phyloP scores from a whole-genome alignment of 2,797 vertebrate genomes.

The Chaetophractus vellerosus region DNA sequence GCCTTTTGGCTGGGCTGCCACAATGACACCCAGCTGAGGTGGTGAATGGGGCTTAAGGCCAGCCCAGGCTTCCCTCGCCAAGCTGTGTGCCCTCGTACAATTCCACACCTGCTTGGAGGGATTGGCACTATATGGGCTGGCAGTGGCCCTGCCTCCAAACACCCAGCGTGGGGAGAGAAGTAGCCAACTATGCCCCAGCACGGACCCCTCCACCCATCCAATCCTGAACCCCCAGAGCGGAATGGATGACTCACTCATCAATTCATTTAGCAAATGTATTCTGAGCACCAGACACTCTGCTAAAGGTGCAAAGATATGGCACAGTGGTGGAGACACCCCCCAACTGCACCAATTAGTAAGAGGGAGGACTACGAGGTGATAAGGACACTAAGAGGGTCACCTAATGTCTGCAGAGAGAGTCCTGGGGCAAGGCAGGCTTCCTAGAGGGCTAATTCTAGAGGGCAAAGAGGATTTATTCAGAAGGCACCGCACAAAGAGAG shows the following conservation, averaged over 20 bases:
- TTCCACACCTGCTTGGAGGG: neutral
- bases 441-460: neutral
- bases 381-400: neutral
- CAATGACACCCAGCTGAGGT: neutral
- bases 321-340: neutral
- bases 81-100: neutral
- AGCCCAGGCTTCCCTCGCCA: neutral
- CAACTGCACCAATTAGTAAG: neutral
- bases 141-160: neutral
- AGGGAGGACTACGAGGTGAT: neutral
- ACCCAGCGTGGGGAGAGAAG: neutral
- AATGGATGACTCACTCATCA: neutral
- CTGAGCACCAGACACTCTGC: neutral
- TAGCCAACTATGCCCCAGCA: neutral
- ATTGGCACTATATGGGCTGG: neutral
- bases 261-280: neutral
- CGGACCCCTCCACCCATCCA: neutral
- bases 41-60: neutral
- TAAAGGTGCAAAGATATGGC: fast-evolving
- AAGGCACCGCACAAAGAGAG: neutral
- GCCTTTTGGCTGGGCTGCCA: neutral
- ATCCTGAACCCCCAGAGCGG: neutral
- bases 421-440: neutral
- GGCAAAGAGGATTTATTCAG: neutral
- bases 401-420: neutral